Evolutionary conservation across 2,888 invertebrate species (phyloP), one percentile per base, ranked within the genome.

Genomic region (Cerastis rubricosa): DNA sequence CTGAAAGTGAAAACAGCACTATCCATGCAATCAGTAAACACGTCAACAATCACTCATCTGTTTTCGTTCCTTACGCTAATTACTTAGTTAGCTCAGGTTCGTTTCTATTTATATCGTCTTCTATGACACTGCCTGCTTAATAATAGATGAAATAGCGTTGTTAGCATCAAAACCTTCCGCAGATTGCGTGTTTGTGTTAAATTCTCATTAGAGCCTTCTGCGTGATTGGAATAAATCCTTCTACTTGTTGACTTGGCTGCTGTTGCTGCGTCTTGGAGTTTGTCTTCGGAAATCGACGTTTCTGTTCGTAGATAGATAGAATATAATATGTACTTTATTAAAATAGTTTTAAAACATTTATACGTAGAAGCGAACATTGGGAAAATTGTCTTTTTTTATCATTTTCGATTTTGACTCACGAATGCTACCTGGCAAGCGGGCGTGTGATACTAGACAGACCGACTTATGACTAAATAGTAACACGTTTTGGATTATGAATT

Each of bases 141-240:
- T 87, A 81, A 83, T 79, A 85, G 86, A 87, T 85, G 85, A 87
- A 88, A 91, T 89, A 88, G 88, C 83, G 84, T 88, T 88, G 90
- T 91, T 90, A 90, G 88, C 88, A 87, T 88, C 75, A 82, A 88
- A 83, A 84, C 81, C 89, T 91, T 90, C 89, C 88, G 89, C 83
- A 83, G 88, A 87, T 89, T 89, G 88, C 89, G 80, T 76, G 87
- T 90, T 90, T 91, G 90, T 92, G 91, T 87, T 89, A 85, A 85
- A 86, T 83, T 88, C 89, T 90, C 91, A 92, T 92, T 92, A 91
- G 81, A 81, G 79, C 66, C 76, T 78, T 79, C 79, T 81, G 72
- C 86, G 87, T 83, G 87, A 85, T 80, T 78, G 80, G 80, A 88
- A 88, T 88, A 84, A 78, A 84, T 76, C 77, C 83, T 82, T 79